A percentile compares a stretch with the other conserved stretches of the same genome.
Conservation (phyloP, 2,113 vertebrate species). For the Myocastor coypus region DNA sequence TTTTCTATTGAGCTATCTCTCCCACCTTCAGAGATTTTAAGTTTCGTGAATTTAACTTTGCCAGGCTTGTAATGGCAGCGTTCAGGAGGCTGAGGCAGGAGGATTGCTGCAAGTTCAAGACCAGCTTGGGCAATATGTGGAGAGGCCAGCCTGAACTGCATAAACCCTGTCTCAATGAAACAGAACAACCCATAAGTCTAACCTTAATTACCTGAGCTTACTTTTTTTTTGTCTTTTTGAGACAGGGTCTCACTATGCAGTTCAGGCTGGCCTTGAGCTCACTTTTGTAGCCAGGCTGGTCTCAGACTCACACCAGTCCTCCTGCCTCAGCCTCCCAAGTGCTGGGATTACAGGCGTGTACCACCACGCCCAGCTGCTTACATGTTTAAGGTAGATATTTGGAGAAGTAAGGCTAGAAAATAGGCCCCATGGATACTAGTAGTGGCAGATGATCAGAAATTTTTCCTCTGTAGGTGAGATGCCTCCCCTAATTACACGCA, state of each 20-base stretch:
- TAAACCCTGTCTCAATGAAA: background rate
- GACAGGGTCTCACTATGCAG: too few relatives aligned
- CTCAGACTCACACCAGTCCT: too few relatives aligned
- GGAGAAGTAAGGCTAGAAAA: background rate
- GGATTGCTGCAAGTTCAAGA: background rate
- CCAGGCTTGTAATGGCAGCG: background rate
- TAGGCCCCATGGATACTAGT: background rate
- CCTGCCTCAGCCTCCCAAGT: too few relatives aligned
- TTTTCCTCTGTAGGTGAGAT: background rate
- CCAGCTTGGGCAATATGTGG: background rate
- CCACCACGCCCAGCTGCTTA: too few relatives aligned
- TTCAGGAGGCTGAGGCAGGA: background rate
- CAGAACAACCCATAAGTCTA: background rate
- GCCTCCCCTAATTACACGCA: too few relatives aligned
- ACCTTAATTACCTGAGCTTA: background rate
- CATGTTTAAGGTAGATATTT: slow-evolving; percentile 49
- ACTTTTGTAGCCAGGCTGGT: too few relatives aligned
- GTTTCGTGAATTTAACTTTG: slow-evolving; percentile 35
- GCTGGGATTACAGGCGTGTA: too few relatives aligned
- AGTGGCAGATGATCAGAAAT: background rate
- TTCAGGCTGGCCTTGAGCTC: too few relatives aligned
- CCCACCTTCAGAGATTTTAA: background rate
- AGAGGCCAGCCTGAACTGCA: background rate
- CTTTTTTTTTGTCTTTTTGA: too few relatives aligned
- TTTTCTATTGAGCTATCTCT: too few relatives aligned